Conservation (phyloP, 2,113 vertebrate genomes). For the Chrysochloris asiatica region DNA sequence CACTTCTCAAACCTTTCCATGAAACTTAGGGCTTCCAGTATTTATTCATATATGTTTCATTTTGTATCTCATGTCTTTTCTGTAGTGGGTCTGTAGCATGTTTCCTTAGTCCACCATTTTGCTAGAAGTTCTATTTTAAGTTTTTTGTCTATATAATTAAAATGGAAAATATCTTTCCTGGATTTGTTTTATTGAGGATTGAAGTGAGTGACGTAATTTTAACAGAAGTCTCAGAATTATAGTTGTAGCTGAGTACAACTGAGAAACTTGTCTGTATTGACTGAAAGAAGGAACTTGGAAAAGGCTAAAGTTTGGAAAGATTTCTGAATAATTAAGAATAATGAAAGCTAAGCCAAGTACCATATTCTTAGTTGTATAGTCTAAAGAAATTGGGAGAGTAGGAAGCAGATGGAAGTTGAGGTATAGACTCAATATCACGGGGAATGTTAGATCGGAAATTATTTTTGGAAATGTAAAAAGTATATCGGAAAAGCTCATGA, state of each 20-base stretch:
- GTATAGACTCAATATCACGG: conserved; percentile 80
- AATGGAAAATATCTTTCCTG: background rate
- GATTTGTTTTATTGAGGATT: conserved; percentile 36
- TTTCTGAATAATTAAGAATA: conserved; percentile 76
- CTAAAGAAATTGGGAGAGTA: conserved; percentile 68
- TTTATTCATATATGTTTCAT: no score
- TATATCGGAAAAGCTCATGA: conserved; percentile 70
- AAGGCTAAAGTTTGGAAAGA: conserved; percentile 81
- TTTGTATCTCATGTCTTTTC: no score
- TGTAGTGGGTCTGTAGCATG: no score
- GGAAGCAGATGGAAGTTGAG: conserved; percentile 78
- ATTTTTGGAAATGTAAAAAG: conserved; percentile 75
- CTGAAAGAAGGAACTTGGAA: conserved; percentile 76
- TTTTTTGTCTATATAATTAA: background rate
- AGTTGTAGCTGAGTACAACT: conserved; percentile 68
- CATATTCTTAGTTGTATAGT: conserved; percentile 72
- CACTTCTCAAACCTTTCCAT: no score
- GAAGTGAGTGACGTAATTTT: conserved; percentile 40
- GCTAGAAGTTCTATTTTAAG: no score
- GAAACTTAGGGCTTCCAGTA: no score
- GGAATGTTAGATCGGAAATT: conserved; percentile 80
- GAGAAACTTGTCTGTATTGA: conserved; percentile 71
- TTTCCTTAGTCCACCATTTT: background rate
- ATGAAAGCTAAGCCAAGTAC: conserved; percentile 68
- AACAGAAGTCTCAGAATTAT: conserved; percentile 57